A percentile compares a stretch with the other conserved stretches of the same genome.
phyloP scores from a whole-genome alignment of 2,113 vertebrate genomes.

The Cephalopholis sonnerati region DNA sequence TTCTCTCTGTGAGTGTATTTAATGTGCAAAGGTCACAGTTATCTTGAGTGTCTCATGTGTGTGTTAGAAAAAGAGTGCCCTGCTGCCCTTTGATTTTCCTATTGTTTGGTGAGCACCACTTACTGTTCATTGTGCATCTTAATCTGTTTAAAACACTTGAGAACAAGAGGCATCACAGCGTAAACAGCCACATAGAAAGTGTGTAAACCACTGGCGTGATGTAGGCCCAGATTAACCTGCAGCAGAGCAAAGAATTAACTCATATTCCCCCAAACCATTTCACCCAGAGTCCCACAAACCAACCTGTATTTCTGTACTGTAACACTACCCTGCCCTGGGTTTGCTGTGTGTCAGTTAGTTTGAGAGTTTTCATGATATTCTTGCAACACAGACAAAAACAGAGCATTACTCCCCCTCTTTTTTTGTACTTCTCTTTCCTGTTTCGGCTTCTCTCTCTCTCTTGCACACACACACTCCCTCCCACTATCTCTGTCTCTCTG shows the following conservation, averaged over 20 bases:
- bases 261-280: neutral
- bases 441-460: constrained; percentile 8
- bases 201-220: neutral
- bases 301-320: neutral
- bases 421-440: constrained; percentile 5
- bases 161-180: neutral
- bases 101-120: neutral
- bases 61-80: neutral
- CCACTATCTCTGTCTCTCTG: constrained; percentile 24
- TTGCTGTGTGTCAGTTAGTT: neutral
- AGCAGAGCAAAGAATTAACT: neutral
- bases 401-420: neutral
- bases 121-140: constrained; percentile 2
- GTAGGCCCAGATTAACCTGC: neutral
- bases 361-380: constrained; percentile 7
- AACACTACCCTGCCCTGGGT: neutral
- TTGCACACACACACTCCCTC: neutral
- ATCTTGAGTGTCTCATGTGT: neutral
- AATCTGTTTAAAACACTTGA: neutral
- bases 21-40: neutral
- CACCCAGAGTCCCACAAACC: neutral
- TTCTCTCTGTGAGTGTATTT: neutral
- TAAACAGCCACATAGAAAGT: constrained; percentile 1
- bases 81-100: neutral
- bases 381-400: constrained; percentile 23